Evolutionary conservation across 2,797 vertebrate genomes (phyloP).

Genomic region (Poeciliopsis gracilis): DNA sequence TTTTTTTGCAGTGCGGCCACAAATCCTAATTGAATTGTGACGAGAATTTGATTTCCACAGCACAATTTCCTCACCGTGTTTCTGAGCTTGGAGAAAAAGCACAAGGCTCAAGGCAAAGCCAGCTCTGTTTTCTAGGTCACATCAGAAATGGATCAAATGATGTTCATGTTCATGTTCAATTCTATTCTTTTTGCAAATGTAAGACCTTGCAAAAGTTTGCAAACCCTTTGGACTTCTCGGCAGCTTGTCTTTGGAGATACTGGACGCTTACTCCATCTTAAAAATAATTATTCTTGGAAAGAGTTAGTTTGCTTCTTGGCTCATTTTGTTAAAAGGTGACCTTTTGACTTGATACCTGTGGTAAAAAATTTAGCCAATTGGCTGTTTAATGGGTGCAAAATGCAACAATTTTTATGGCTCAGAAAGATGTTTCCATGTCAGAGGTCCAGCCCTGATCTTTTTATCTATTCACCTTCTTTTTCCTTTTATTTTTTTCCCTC

Average conservation of each 20-base stretch:
- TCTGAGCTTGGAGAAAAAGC: slow-evolving; percentile 19
- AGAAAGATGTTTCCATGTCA: background rate
- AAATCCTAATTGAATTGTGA: slow-evolving; percentile 36
- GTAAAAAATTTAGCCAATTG: background rate
- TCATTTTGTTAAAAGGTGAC: background rate
- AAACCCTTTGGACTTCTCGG: background rate
- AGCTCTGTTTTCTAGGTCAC: background rate
- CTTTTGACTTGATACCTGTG: background rate
- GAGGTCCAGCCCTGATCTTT: slow-evolving; percentile 1
- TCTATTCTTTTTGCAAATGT: background rate
- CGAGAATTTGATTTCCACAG: slow-evolving; percentile 33
- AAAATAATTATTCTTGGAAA: background rate
- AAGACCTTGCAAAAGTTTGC: background rate
- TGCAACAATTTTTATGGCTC: background rate
- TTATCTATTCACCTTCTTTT: background rate
- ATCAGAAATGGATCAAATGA: slow-evolving; percentile 6
- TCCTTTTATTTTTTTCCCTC: background rate
- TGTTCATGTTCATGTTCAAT: slow-evolving; percentile 4
- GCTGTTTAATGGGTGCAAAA: background rate
- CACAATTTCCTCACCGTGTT: slow-evolving; percentile 12
- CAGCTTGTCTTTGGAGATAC: background rate
- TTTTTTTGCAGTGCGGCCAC: background rate
- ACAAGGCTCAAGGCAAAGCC: slow-evolving; percentile 5
- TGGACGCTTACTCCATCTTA: background rate
- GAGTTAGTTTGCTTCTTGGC: background rate